Evolutionary conservation across 2,113 vertebrate genomes (phyloP).

Genomic region (cattle (Bos taurus)): DNA sequence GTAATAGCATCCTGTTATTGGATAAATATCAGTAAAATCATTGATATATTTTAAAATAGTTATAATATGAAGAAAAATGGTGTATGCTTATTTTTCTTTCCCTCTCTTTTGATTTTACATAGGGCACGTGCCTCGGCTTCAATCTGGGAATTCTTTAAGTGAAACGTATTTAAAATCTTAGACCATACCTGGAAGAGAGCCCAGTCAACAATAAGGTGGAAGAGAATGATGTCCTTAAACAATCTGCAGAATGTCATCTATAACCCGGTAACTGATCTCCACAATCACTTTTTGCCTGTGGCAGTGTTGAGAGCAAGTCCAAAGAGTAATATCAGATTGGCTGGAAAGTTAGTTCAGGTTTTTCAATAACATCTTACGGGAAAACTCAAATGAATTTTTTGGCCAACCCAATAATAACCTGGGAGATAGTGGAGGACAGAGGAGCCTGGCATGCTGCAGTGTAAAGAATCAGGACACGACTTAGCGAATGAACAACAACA

Average conservation of each 20-base stretch:
- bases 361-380: not conserved
- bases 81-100: conserved; percentile 21
- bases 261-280: conserved; percentile 76
- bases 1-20: not conserved
- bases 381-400: not conserved
- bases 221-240: conserved; percentile 74
- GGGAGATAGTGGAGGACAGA: not conserved
- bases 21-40: conserved; percentile 13
- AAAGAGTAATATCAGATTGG: not conserved
- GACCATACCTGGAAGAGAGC: not conserved
- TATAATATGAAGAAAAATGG: not conserved
- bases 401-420: not conserved
- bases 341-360: not conserved
- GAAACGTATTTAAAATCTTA: not conserved
- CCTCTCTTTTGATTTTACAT: conserved; percentile 1
- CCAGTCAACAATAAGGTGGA: conserved; percentile 12
- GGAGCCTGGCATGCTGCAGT: not conserved
- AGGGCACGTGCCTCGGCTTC: conserved; percentile 39
- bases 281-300: not conserved
- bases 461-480: not conserved
- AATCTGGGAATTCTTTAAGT: conserved; percentile 23
- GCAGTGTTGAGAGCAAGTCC: not conserved
- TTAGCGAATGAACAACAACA: not conserved
- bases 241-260: conserved; percentile 53
- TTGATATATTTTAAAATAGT: not conserved